Percentiles rank a stretch among this genome's conserved stretches.
Evolutionary conservation across 2,113 vertebrate species (phyloP).

Genomic region (Lipophrys pholis): DNA sequence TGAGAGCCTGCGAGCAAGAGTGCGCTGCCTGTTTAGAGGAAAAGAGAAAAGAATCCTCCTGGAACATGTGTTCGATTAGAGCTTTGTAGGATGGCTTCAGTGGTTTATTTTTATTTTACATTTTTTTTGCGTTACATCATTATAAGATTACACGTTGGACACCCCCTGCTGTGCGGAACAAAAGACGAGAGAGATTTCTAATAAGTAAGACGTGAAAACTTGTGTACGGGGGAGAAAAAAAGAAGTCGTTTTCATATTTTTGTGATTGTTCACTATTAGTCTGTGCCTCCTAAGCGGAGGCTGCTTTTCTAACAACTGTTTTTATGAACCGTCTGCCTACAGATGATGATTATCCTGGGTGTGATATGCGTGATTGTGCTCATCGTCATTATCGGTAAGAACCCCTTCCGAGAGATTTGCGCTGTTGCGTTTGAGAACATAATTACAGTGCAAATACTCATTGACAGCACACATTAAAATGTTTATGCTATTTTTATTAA

Average conservation of each 20-base stretch:
- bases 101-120: no score
- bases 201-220: background rate
- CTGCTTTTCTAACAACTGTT: slow-evolving; percentile 23
- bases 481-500: background rate
- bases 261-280: no score
- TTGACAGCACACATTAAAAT: background rate
- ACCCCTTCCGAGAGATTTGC: background rate
- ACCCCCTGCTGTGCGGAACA: background rate
- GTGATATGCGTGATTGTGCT: slow-evolving; percentile 90
- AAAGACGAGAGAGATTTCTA: background rate
- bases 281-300: no score
- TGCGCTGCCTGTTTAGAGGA: no score
- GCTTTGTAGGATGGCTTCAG: no score
- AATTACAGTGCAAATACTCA: background rate
- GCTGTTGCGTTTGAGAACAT: background rate
- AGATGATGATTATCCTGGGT: slow-evolving; percentile 99
- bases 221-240: background rate
- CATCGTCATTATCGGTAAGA: slow-evolving; percentile 95
- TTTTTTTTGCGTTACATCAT: background rate
- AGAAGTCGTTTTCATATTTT: no score
- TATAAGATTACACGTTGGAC: background rate
- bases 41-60: background rate
- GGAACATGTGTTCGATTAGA: background rate
- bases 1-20: slow-evolving; percentile 74
- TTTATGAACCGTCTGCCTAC: slow-evolving; percentile 33